Evolutionary conservation across 2,888 invertebrate genomes (phyloP).

Genomic region (Junonia oenone): DNA sequence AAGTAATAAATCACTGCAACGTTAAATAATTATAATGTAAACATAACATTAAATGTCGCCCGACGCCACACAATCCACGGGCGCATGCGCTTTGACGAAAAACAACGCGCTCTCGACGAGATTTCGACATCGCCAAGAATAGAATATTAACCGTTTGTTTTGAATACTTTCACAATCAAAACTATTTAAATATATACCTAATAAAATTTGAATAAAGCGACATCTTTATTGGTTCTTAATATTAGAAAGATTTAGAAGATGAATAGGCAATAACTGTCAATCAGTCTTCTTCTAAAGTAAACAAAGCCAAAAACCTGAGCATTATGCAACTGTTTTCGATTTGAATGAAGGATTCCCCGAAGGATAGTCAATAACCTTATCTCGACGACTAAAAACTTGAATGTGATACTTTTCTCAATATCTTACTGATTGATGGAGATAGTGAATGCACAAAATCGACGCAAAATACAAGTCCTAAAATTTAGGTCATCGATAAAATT

Average conservation of each 20-base stretch:
- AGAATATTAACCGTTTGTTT: slow-evolving; percentile 2
- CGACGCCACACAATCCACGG: slow-evolving; percentile 5
- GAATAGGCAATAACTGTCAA: no score
- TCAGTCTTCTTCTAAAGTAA: no score
- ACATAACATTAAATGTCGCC: slow-evolving; percentile 41
- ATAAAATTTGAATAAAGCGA: no score
- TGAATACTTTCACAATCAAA: no score
- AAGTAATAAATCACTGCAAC: slow-evolving; percentile 44
- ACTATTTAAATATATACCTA: no score
- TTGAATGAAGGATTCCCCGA: no score
- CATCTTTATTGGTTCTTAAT: no score
- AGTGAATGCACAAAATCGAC: background rate
- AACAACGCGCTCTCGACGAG: slow-evolving; percentile 9
- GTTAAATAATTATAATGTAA: slow-evolving; percentile 51
- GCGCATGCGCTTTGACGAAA: slow-evolving; percentile 7
- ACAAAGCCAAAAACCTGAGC: no score
- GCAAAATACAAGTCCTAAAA: background rate
- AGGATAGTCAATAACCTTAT: background rate
- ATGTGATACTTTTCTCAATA: background rate
- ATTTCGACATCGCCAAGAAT: background rate
- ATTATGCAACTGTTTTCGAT: no score
- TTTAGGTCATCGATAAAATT: background rate
- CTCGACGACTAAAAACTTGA: background rate
- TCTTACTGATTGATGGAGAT: background rate
- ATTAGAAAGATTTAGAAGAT: no score